Percentiles rank a stretch among this genome's conserved stretches.
phyloP scores from a whole-genome alignment of 2,888 invertebrate species.

The Lymantria dispar region DNA sequence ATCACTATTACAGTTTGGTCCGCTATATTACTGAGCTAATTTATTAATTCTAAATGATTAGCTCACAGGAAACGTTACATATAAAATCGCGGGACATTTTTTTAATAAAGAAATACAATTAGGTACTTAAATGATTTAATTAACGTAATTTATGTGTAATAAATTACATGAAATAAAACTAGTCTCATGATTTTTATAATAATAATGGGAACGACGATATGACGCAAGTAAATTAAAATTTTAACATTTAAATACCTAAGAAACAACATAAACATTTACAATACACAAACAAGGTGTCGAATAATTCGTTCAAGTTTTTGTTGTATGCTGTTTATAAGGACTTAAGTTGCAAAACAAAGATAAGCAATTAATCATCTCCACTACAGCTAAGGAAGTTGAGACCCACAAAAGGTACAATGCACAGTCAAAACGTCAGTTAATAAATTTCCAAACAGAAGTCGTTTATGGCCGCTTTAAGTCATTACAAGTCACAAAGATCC shows the following conservation, averaged over 20 bases:
- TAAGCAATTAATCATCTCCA: slow-evolving; percentile 61
- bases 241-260: slow-evolving; percentile 33
- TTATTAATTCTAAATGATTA: background rate
- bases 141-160: background rate
- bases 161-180: background rate
- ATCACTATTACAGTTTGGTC: slow-evolving; percentile 6
- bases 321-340: slow-evolving; percentile 32
- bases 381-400: slow-evolving; percentile 50
- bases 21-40: slow-evolving; percentile 1
- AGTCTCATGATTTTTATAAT: slow-evolving; percentile 9
- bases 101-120: background rate
- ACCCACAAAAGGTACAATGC: slow-evolving; percentile 60
- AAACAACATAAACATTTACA: slow-evolving; percentile 30
- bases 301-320: slow-evolving; percentile 38
- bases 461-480: slow-evolving; percentile 74
- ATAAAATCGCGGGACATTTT: background rate
- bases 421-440: slow-evolving; percentile 61
- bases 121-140: too few relatives aligned
- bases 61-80: background rate
- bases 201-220: slow-evolving; percentile 23
- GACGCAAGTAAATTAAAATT: slow-evolving; percentile 28
- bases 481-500: slow-evolving; percentile 76
- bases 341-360: slow-evolving; percentile 44
- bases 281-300: slow-evolving; percentile 41
- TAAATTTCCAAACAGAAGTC: slow-evolving; percentile 73